Conservation (phyloP, 2,888 invertebrate species). For the Pristionchus mayeri region DNA sequence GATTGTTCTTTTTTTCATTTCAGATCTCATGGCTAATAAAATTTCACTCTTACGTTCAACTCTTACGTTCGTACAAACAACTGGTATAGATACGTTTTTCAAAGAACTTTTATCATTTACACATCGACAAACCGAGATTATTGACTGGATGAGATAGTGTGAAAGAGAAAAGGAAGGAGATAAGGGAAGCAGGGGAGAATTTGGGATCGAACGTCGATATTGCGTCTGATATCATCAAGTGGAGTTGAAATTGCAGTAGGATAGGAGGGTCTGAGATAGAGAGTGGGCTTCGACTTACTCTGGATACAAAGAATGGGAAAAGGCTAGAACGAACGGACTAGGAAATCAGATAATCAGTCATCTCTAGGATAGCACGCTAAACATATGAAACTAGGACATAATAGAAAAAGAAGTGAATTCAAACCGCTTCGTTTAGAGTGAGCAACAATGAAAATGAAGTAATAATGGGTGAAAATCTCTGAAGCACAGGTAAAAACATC, state of each 20-base stretch:
- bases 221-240: slow-evolving; percentile 25
- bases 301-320: neutral
- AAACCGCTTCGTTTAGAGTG: slow-evolving; percentile 38
- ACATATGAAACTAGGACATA: neutral
- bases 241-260: slow-evolving; percentile 24
- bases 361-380: slow-evolving; percentile 26
- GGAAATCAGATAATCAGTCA: neutral
- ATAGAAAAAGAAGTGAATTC: slow-evolving; percentile 10
- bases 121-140: slow-evolving; percentile 36
- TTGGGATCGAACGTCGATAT: slow-evolving; percentile 9
- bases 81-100: no score
- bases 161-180: neutral
- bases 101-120: slow-evolving; percentile 10
- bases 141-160: slow-evolving; percentile 9
- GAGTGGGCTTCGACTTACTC: neutral
- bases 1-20: no score
- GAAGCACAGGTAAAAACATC: neutral
- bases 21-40: no score
- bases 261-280: slow-evolving; percentile 16
- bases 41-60: no score
- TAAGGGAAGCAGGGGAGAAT: neutral
- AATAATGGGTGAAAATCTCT: neutral
- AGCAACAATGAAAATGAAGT: slow-evolving; percentile 19
- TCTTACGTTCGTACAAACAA: no score
- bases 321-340: slow-evolving; percentile 20